A percentile compares a stretch with the other conserved stretches of the same genome.
phyloP scores from a whole-genome alignment of 2,797 vertebrate genomes.

The Taeniopygia guttata region DNA sequence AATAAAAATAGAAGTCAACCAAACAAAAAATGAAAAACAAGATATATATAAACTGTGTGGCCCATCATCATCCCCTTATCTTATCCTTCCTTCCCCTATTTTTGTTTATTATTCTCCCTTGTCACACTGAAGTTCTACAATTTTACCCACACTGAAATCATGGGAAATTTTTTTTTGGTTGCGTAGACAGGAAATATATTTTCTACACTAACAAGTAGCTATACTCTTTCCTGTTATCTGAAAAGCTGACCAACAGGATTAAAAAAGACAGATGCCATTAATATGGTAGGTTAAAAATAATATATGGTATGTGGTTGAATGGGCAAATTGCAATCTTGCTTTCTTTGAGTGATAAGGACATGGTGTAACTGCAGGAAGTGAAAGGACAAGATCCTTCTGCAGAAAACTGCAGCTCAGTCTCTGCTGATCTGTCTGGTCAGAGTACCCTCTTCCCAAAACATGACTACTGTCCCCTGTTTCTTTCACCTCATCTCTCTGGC shows the following conservation, averaged over 20 bases:
- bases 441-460: too few relatives aligned
- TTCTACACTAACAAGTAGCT: background rate
- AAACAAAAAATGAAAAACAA: background rate
- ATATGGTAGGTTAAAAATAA: background rate
- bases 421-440: background rate
- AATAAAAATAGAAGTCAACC: background rate
- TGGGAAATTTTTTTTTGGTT: background rate
- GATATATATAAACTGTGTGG: background rate
- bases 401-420: background rate
- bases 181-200: background rate
- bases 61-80: background rate
- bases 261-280: background rate
- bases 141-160: background rate
- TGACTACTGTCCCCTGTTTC: background rate
- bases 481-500: background rate
- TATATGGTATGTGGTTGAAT: background rate
- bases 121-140: background rate
- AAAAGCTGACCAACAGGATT: background rate
- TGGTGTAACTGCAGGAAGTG: background rate
- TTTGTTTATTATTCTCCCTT: constrained; percentile 7
- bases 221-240: background rate
- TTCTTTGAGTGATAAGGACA: background rate
- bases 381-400: background rate
- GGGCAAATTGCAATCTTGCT: background rate
- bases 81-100: background rate